These are phyloP conservation scores for Lathamus discolor DNA, from an alignment of 2,113 vertebrate genomes.

Conservation along the genomic window DNA sequence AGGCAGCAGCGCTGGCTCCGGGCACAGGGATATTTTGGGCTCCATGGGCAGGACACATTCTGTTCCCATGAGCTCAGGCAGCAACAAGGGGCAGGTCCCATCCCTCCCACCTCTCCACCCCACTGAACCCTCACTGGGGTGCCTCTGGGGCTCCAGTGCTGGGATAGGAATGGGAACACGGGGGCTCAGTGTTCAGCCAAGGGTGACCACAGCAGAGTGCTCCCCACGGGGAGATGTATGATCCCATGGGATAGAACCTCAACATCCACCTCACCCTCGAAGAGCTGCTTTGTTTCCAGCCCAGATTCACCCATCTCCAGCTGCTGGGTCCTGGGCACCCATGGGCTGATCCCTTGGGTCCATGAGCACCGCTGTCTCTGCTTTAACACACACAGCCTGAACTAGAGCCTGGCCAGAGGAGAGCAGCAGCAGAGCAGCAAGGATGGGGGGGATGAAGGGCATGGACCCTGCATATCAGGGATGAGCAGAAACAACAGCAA, in stretches of 20 bases:
- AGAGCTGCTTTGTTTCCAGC: neutral
- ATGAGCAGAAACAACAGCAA: neutral
- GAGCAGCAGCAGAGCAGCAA: neutral
- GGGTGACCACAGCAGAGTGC: neutral
- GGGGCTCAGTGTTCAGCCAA: neutral
- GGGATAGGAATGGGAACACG: neutral
- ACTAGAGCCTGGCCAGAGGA: neutral
- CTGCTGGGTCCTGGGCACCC: neutral
- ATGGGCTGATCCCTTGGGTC: neutral
- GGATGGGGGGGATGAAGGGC: neutral
- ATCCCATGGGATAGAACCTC: neutral
- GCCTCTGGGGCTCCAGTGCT: neutral
- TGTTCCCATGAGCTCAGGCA: constrained; percentile 3
- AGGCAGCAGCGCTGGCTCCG: neutral
- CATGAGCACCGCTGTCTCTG: neutral
- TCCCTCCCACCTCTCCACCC: neutral
- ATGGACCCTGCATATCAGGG: too few relatives aligned
- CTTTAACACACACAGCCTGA: neutral
- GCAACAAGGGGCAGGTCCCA: rapidly evolving
- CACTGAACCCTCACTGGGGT: rapidly evolving
- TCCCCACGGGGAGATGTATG: rapidly evolving
- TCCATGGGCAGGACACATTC: neutral
- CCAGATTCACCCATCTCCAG: neutral
- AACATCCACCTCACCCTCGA: neutral
- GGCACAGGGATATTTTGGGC: neutral